Evolutionary conservation across 2,113 vertebrate species (phyloP), one percentile per base, ranked within the genome.

Genomic region (Dicerorhinus sumatrensis): DNA sequence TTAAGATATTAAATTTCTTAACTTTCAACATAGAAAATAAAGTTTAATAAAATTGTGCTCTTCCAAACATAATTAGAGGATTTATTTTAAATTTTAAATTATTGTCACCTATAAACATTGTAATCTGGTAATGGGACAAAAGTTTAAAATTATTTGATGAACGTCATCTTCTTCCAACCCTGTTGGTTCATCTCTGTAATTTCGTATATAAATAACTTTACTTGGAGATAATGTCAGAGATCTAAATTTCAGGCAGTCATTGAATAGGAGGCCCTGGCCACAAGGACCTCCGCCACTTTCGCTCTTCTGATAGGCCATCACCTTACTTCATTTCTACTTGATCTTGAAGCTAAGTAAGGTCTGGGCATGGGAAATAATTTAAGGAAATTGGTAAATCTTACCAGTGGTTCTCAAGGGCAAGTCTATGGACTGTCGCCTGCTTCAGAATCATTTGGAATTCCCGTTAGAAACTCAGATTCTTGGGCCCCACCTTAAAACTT

Each of bases 1-100:
- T 92, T 75, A 89, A 60, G 65, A 60, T 92, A 60, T 75, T 77
- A 89, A n/a, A 42, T 42, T 42, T 42, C 42, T 42, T 42, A 58
- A 76, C 60, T 84, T 92, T 90, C 42, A 92, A 91, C 48, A 75
- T 25, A 84, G 63, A 88, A 96, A 94, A 81, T 73, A 21, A 18
- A 31, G 70, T 72, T 70, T 89, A 89, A 86, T 75, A 89, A 36
- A 83, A 70, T 16, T n/a, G 39, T 88, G 46, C 12, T 58, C 65
- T 84, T 84, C 12, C 23, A 92, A 84, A 70, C 39, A 58, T 48
- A 93, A 95, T 60, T 75, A 73, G 27, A 93, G 48, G 48, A 88
- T 69, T 94, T 88, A 23, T 69, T 91, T 96, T 75, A 27, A 95
- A 95, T 77, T 48, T 81, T n/a, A 96, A 96, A 94, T 72, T 54